These are phyloP conservation scores for Carettochelys insculpta DNA, from an alignment of 2,113 vertebrate species.

Conservation along the genomic window DNA sequence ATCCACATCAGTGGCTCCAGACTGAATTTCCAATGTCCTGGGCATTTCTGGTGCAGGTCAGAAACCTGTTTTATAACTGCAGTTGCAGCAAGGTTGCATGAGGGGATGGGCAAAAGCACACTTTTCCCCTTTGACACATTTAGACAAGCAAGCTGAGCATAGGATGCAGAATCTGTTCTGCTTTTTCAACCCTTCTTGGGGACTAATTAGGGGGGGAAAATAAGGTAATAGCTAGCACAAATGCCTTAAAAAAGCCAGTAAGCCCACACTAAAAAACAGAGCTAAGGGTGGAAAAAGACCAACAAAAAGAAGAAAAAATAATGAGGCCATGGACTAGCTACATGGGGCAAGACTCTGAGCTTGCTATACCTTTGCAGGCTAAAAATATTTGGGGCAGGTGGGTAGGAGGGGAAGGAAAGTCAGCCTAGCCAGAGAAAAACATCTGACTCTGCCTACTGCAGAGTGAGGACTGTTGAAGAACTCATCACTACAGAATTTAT, in stretches of 20 bases:
- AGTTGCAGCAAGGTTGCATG: too few relatives aligned
- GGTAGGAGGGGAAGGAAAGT: background rate
- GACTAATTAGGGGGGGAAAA: background rate
- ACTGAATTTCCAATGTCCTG: background rate
- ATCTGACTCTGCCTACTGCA: background rate
- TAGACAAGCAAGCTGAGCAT: background rate
- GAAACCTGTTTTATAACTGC: too few relatives aligned
- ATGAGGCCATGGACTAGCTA: background rate
- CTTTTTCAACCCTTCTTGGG: background rate
- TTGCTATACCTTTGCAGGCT: background rate
- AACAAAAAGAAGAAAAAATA: background rate
- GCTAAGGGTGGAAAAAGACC: background rate
- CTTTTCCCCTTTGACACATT: background rate
- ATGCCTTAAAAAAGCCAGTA: background rate
- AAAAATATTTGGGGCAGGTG: background rate
- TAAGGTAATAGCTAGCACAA: background rate
- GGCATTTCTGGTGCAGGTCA: too few relatives aligned
- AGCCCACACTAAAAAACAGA: background rate
- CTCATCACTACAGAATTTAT: background rate
- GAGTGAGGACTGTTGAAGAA: background rate
- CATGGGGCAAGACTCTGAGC: background rate
- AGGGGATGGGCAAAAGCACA: background rate
- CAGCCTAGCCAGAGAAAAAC: background rate
- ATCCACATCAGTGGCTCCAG: background rate
- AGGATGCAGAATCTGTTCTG: background rate